Base-by-base conservation (phyloP, 1,140 invertebrate species). In the Apolygus lucorum region DNA sequence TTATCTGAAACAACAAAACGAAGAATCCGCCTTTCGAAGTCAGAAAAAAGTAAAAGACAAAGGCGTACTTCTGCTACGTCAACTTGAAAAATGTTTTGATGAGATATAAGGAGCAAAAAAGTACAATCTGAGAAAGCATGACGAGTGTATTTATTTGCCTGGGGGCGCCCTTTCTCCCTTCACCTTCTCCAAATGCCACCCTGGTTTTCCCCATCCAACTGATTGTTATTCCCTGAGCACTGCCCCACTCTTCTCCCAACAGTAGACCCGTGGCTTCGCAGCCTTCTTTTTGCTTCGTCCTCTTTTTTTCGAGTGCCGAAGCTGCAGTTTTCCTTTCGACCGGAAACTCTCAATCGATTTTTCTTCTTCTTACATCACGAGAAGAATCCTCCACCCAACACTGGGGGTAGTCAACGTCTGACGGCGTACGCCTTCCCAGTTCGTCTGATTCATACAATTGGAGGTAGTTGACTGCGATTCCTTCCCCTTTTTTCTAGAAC, bases 11-110 rank as follows among this genome's bases (percentile, higher is more conserved):
- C n/a, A n/a, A n/a, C n/a, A n/a, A n/a, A n/a, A n/a, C n/a, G n/a
- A n/a, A n/a, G n/a, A n/a, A n/a, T n/a, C n/a, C n/a, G n/a, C n/a
- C n/a, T n/a, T n/a, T n/a, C n/a, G n/a, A n/a, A n/a, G n/a, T n/a
- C n/a, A n/a, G n/a, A n/a, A n/a, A 42, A 59, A 59, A 59, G 11
- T 11, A 59, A 4, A 59, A 59, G 54, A 59, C 54, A 21, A 59
- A 59, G 54, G 11, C 54, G 2, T 59, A 4, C 54, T 59, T 59
- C 54, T 59, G 54, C 54, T 59, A 59, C 54, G 54, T 59, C 54
- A 59, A 59, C 54, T 59, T 59, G 54, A 59, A 59, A 59, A 59
- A 59, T 59, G 54, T 59, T 59, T 59, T 59, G 54, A 59, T 59
- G 54, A 59, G 54, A 59, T 59, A 59, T 59, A 59, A 22, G 22